Evolutionary conservation across 2,888 invertebrate species (phyloP), one percentile per base, ranked within the genome.

Genomic region (Cancer borealis): DNA sequence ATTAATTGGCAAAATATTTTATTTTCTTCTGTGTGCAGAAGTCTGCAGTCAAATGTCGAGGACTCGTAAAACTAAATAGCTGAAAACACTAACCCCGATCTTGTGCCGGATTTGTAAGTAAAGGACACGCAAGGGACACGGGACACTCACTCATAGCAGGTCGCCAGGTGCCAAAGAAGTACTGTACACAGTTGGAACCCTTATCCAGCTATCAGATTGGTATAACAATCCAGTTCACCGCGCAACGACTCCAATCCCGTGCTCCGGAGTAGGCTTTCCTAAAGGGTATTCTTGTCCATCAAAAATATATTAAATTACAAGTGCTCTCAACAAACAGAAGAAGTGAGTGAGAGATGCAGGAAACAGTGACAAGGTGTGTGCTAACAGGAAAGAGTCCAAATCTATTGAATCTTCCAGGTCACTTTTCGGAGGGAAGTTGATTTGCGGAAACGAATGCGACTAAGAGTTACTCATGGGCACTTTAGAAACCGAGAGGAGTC

Each of bases 121-220:
- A 84, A 84, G 39, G 12, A 90, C 47, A 47, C 3, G 10, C n/a
- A 47, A 26, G 47, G n/a, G 26, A 89, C 84, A 14, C 39, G 30
- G 3, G 84, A 84, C 84, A 84, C 84, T 84, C 90, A 47, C 94
- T 91, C 92, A 84, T 92, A 92, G 87, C 91, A 91, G 94, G 39
- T 91, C 91, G 90, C 39, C 94, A 88, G 91, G 84, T 92, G 66
- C 79, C 90, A 60, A 47, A 54, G 91, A 92, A 92, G 87, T 91
- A 94, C 92, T 94, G 92, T 94, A 94, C 92, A 92, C 92, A 90
- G 79, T 94, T 94, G 92, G 94, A 94, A 94, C 94, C 94, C 92
- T 92, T 92, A 92, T 54, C 94, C 94, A 94, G 94, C 94, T 94
- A 92, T 94, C 94, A 92, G 94, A 94, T 92, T 94, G 94, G 94